A percentile compares a stretch with the other conserved stretches of the same genome.
phyloP scores from a whole-genome alignment of 2,113 vertebrate species.

The Rhabdomys dilectus region DNA sequence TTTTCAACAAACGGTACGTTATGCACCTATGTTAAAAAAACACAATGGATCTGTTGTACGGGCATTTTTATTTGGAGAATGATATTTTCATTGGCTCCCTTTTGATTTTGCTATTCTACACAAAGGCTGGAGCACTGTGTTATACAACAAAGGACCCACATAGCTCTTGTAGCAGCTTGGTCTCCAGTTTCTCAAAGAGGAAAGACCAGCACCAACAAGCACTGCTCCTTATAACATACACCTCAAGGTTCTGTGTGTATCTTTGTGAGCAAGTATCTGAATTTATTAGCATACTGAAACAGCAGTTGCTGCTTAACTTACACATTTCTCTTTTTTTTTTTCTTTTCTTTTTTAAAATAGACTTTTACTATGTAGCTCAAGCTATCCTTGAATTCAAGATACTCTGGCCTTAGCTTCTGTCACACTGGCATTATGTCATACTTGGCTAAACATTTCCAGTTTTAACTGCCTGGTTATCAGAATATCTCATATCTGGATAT shows the following conservation, averaged over 20 bases:
- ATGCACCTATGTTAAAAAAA: constrained; percentile 49
- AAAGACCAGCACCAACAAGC: background rate
- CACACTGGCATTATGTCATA: background rate
- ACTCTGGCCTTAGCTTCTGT: background rate
- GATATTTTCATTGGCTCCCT: constrained; percentile 51
- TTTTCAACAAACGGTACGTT: constrained; percentile 71
- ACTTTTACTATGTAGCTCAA: background rate
- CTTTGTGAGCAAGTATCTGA: background rate
- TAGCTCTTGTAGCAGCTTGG: background rate
- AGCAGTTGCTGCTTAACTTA: constrained; percentile 9
- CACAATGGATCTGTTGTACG: constrained; percentile 44
- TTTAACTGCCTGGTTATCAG: constrained; percentile 22
- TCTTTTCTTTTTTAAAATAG: background rate
- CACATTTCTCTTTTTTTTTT: background rate
- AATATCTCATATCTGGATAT: background rate
- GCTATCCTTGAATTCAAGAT: background rate
- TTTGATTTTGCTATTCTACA: constrained; percentile 21
- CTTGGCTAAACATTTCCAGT: background rate
- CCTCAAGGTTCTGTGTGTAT: background rate
- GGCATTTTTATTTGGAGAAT: constrained; percentile 45
- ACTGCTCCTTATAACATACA: background rate
- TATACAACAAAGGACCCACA: background rate
- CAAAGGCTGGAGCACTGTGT: background rate
- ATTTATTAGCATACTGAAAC: background rate
- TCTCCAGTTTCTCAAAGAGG: background rate